These are phyloP conservation scores for Festucalex cinctus DNA, from an alignment of 2,113 vertebrate genomes.

Conservation along the genomic window DNA sequence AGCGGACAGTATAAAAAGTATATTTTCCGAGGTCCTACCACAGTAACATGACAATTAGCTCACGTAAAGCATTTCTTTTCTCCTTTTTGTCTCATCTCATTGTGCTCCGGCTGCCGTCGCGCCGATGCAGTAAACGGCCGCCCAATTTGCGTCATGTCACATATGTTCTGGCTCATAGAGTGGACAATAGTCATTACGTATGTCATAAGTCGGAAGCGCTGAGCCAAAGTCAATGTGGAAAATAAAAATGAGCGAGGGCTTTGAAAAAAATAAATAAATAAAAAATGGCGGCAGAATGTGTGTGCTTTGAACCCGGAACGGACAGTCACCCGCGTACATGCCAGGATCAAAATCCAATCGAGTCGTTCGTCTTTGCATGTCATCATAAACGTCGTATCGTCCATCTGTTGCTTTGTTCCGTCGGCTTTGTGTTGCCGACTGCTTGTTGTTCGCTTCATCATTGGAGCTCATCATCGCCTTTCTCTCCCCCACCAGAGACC, in stretches of 20 bases:
- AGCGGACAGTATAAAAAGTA: constrained; percentile 39
- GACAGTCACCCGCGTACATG: constrained; percentile 6
- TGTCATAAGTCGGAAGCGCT: neutral
- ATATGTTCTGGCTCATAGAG: constrained; percentile 58
- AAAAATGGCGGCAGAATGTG: constrained; percentile 5
- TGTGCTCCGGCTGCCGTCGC: constrained; percentile 57
- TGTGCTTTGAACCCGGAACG: constrained; percentile 11
- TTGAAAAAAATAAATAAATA: constrained; percentile 6
- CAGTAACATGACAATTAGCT: constrained; percentile 54
- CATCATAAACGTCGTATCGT: constrained; percentile 65
- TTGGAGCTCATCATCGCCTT: constrained; percentile 48
- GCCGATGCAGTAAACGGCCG: constrained; percentile 65
- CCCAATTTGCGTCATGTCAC: constrained; percentile 60
- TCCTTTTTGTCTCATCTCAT: constrained; percentile 60
- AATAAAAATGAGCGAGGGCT: neutral
- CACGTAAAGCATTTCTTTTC: constrained; percentile 49
- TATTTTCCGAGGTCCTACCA: neutral
- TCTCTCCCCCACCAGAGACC: constrained; percentile 77
- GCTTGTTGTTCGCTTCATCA: constrained; percentile 41
- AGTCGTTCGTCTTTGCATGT: constrained; percentile 58
- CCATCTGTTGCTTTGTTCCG: constrained; percentile 45
- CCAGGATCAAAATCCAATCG: constrained; percentile 35
- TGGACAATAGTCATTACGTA: constrained; percentile 34
- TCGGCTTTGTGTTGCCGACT: constrained; percentile 34
- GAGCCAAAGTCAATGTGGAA: constrained; percentile 2